Base-by-base conservation (phyloP, 1,140 invertebrate species). In the Cyphomyrmex costatus region DNA sequence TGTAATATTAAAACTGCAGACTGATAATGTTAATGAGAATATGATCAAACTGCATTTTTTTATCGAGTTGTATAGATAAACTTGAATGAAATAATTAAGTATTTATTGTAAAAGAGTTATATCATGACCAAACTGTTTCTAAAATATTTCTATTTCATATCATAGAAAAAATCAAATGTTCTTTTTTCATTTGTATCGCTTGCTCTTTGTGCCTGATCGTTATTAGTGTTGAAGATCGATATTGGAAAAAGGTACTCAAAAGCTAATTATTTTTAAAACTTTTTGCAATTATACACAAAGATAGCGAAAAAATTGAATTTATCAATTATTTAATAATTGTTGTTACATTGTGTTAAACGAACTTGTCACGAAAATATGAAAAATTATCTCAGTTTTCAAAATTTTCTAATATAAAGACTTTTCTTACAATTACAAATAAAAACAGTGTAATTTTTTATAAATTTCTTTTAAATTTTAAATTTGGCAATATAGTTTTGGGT, bases 131-230 rank as follows among this genome's bases (percentile, higher is more conserved):
- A 16, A 66, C 3, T 24, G n/a, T 66, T 27, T 4, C 6, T 56
- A 65, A 65, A 27, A 42, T 27, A 27, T 33, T 46, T 79, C 19
- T 65, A 58, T 27, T 60, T 71, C 14, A 73, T 27, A 73, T 56
- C 36, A n/a, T 51, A 46, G 0, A 12, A 2, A 19, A 71, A 68
- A 77, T 89, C 71, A 86, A 77, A 89, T 70, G 53, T 36, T 58
- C 71, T 89, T 89, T 89, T 85, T 82, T 68, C 51, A 85, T 92
- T 60, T 19, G 84, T 90, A 90, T 90, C 90, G 85, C 89, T 91
- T 89, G 92, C 92, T 94, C 91, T 91, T 92, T 92, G 93, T 94
- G 93, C 93, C 93, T 94, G 90, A 93, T 91, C 91, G 92, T 90
- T 89, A 82, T 91, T 90, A 90, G 91, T 92, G 83, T 90, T 91